Evolutionary conservation across 2,888 invertebrate species (phyloP).

Genomic region (Nomada lathburiana): DNA sequence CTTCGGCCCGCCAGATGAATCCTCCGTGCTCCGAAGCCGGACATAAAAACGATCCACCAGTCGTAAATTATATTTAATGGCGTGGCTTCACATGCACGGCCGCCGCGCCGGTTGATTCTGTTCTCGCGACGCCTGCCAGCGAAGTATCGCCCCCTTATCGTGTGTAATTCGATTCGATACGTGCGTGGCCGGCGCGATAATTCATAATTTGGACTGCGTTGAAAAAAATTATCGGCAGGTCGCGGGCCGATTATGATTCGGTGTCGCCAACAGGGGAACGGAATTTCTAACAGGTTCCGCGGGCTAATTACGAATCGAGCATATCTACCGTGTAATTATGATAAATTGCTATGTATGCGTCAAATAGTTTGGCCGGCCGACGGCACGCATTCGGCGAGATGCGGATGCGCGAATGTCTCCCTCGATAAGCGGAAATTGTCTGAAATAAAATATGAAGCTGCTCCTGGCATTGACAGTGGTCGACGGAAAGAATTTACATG

Average conservation of each 20-base stretch:
- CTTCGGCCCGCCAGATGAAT: conserved; percentile 50
- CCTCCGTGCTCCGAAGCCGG: conserved; percentile 49
- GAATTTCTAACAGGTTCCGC: conserved; percentile 19
- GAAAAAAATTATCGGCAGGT: conserved; percentile 35
- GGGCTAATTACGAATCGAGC: conserved; percentile 22
- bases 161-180: conserved; percentile 44
- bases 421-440: no score
- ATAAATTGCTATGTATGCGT: neutral
- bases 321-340: neutral
- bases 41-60: conserved; percentile 69
- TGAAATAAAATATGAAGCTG: no score
- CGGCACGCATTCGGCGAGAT: neutral
- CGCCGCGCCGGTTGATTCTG: conserved; percentile 41
- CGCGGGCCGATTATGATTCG: conserved; percentile 6
- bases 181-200: conserved; percentile 33
- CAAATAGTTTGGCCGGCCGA: neutral
- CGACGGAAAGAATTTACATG: no score
- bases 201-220: conserved; percentile 29
- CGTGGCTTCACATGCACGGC: conserved; percentile 53
- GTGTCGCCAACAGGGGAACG: conserved; percentile 27
- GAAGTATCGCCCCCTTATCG: conserved; percentile 33
- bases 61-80: conserved; percentile 76
- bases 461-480: no score
- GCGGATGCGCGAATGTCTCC: no score
- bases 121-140: conserved; percentile 35